Evolutionary conservation across 2,888 invertebrate species (phyloP), one percentile per base, ranked within the genome.

Genomic region (Liopterus haemorrhoidalis): DNA sequence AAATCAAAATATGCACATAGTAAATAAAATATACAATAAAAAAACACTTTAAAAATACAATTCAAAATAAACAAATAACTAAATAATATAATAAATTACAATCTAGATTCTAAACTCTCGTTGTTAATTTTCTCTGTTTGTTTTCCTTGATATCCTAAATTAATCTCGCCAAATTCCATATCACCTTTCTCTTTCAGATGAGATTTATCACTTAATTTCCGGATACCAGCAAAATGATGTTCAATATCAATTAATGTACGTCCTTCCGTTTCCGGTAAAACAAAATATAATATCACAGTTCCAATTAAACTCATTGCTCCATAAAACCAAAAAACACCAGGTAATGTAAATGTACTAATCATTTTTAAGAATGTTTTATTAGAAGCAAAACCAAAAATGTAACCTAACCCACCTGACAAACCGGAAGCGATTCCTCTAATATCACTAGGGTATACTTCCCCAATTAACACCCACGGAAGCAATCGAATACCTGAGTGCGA

Each of bases 241-340:
- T 81, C 78, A 37, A 86, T 84, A 54, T 85, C 83, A 41, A 72
- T 71, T 28, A 89, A 64, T 1, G 78, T 79, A 57, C 85, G 79
- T 0, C 87, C 86, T 63, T 89, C 89, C 0, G 90, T 90, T 70
- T 90, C 90, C 0, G 89, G 89, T 45, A 90, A 64, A 21, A 77
- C 68, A 48, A 79, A 79, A 60, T 79, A 85, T 21, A 89, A 69
- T 5, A 77, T 63, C 3, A 77, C 49, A n/a, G 77, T 70, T 0
- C 86, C 87, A 0, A 74, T 49, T 3, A 83, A 62, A 55, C 82
- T 75, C 2, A 85, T 69, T 2, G 68, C 52, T 0, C 80, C 76
- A 60, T 85, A 84, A 19, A 86, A 72, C 58, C 81, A 77, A 59
- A 86, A 86, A 0, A 82, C 81, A 5, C 85, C 86, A 46, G 81